Percentiles rank a stretch among this genome's conserved stretches.
phyloP scores from a whole-genome alignment of 2,797 vertebrate genomes.

The Onychomys torridus region DNA sequence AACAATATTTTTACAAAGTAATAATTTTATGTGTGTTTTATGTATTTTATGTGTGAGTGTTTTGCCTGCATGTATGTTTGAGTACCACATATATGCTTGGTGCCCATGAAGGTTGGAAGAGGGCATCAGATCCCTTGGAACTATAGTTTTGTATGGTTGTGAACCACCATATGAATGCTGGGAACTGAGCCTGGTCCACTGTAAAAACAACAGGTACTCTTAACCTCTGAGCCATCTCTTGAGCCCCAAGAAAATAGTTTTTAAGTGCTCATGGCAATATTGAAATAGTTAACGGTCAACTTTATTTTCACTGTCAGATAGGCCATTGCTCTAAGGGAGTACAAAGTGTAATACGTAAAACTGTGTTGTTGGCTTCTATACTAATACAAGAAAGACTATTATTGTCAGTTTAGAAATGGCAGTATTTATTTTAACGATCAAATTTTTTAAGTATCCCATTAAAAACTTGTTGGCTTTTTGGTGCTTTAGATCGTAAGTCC shows the following conservation, averaged over 20 bases:
- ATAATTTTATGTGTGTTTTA: slow-evolving; percentile 8
- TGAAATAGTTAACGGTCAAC: slow-evolving; percentile 2
- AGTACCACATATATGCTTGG: neutral
- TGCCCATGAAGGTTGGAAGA: neutral
- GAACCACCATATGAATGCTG: neutral
- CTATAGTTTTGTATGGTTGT: neutral
- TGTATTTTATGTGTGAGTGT: neutral
- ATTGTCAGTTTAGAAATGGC: slow-evolving; percentile 48
- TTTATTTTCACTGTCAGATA: slow-evolving; percentile 50
- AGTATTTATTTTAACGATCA: slow-evolving; percentile 50
- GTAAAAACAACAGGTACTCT: neutral
- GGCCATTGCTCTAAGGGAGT: slow-evolving; percentile 14
- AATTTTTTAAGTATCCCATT: neutral
- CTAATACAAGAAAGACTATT: slow-evolving; percentile 41
- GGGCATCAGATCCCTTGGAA: neutral
- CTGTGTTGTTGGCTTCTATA: neutral
- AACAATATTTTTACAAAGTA: slow-evolving; percentile 37
- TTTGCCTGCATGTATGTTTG: neutral
- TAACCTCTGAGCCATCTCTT: neutral
- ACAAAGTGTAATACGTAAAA: slow-evolving; percentile 1
- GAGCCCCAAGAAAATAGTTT: slow-evolving; percentile 22
- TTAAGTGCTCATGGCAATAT: neutral
- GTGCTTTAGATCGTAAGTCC: slow-evolving; percentile 21
- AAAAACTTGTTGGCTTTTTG: slow-evolving; percentile 28
- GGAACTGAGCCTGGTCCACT: neutral